These are phyloP conservation scores for Kradibia gibbosae DNA, from an alignment of 1,140 invertebrate species.

Conservation along the genomic window DNA sequence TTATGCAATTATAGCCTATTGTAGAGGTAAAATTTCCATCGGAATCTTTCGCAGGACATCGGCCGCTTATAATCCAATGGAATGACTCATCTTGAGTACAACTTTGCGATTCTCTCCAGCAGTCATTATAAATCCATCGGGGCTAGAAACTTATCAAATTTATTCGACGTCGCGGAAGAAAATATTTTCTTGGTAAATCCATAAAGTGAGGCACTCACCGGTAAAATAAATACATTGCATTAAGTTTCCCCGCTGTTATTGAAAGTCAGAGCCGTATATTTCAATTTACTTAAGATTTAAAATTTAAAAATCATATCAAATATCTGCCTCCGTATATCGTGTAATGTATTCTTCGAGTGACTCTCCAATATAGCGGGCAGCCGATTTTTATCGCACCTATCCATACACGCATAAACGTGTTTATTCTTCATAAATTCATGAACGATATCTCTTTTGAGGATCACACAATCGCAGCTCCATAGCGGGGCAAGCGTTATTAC, in stretches of 20 bases:
- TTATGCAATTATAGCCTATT: not conserved
- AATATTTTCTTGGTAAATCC: not conserved
- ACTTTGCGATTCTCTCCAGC: constrained; percentile 5
- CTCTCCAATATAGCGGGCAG: not conserved
- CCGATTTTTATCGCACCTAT: constrained; percentile 34
- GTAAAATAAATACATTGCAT: constrained; percentile 30
- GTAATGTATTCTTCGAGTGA: constrained; percentile 29
- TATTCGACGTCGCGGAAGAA: constrained; percentile 22
- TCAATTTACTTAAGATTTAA: constrained; percentile 33
- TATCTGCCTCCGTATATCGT: not conserved
- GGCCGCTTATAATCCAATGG: not conserved
- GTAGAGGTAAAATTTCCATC: not conserved
- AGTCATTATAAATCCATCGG: constrained; percentile 41
- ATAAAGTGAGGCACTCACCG: constrained; percentile 18
- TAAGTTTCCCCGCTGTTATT: constrained; percentile 1
- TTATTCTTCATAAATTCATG: constrained; percentile 48
- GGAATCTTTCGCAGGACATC: not conserved
- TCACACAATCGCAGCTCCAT: not conserved
- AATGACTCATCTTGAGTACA: not conserved
- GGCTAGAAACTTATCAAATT: constrained; percentile 40
- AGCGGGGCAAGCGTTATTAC: not conserved
- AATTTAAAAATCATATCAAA: constrained; percentile 38
- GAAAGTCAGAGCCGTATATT: constrained; percentile 1
- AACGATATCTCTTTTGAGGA: constrained; percentile 28
- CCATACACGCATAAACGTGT: constrained; percentile 12